Percentiles rank a stretch among this genome's conserved stretches.
These are phyloP conservation scores for Podilymbus podiceps DNA, from an alignment of 2,113 vertebrate genomes.

Conservation along the genomic window DNA sequence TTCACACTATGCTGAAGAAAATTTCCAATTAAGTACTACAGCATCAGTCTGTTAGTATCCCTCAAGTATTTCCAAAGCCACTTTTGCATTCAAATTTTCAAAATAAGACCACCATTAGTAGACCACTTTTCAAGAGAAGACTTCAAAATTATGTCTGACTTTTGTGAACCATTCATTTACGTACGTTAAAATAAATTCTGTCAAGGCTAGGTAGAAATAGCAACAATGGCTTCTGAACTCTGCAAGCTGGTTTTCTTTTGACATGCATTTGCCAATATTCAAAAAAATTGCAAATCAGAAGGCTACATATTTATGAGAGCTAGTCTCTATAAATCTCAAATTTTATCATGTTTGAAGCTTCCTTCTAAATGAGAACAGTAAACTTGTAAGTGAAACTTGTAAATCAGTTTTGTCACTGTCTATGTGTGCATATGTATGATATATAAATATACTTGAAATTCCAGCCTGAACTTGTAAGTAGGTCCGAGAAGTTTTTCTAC, in stretches of 20 bases:
- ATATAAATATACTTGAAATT: slow-evolving; percentile 17
- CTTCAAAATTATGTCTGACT: not conserved
- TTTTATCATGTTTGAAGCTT: not conserved
- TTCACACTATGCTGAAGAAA: not conserved
- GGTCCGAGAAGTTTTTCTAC: not conserved
- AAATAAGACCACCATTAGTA: not conserved
- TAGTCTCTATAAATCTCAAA: not conserved
- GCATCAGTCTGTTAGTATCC: not conserved
- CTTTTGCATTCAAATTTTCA: not conserved
- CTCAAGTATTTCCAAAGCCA: not conserved
- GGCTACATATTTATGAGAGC: slow-evolving; percentile 40
- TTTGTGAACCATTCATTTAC: not conserved
- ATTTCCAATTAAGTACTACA: not conserved
- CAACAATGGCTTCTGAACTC: not conserved
- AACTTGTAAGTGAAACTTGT: slow-evolving; percentile 43
- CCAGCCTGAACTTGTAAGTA: slow-evolving; percentile 15
- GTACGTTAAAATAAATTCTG: slow-evolving; percentile 4
- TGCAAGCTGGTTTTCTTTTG: not conserved
- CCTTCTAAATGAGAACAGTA: slow-evolving; percentile 3
- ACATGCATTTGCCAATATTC: not conserved
- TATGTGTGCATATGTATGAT: slow-evolving; percentile 4
- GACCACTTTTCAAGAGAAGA: not conserved
- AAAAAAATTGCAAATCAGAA: not conserved
- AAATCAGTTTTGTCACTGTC: slow-evolving; percentile 31
- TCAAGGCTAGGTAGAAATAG: not conserved